A percentile compares a stretch with the other conserved stretches of the same genome.
phyloP scores from a whole-genome alignment of 1,140 invertebrate genomes.

The Drosophila eugracilis region DNA sequence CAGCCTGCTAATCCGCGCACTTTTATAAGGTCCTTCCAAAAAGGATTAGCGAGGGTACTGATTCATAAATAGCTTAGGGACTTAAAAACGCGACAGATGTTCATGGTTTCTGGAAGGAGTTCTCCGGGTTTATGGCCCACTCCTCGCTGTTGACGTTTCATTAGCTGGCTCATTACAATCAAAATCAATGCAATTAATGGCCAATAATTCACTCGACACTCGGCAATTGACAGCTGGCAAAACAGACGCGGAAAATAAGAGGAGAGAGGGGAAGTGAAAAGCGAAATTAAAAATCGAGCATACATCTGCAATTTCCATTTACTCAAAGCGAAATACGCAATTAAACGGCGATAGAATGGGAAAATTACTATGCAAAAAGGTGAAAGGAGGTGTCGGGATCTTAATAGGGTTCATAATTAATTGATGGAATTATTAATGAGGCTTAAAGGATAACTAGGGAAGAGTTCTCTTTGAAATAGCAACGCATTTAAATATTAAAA shows the following conservation, averaged over 20 bases:
- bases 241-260: not conserved
- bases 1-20: constrained; percentile 42
- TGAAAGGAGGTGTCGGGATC: constrained; percentile 15
- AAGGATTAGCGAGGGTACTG: constrained; percentile 62
- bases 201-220: constrained; percentile 25
- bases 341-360: not conserved
- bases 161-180: constrained; percentile 33
- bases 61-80: constrained; percentile 80
- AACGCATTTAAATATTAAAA: not conserved
- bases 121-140: constrained; percentile 1
- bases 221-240: constrained; percentile 20
- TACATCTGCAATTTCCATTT: constrained; percentile 9
- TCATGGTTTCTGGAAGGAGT: not conserved
- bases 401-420: constrained; percentile 30
- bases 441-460: not conserved
- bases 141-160: constrained; percentile 28
- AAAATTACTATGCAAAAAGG: constrained; percentile 6
- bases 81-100: constrained; percentile 52
- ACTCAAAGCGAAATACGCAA: constrained; percentile 12
- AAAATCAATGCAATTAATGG: constrained; percentile 46
- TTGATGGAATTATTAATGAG: constrained; percentile 8
- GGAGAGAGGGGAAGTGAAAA: constrained; percentile 13
- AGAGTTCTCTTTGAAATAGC: not conserved
- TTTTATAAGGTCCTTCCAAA: constrained; percentile 39
- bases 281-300: constrained; percentile 17